phyloP scores from a whole-genome alignment of 1,140 invertebrate genomes.

The Luehdorfia chinensis region DNA sequence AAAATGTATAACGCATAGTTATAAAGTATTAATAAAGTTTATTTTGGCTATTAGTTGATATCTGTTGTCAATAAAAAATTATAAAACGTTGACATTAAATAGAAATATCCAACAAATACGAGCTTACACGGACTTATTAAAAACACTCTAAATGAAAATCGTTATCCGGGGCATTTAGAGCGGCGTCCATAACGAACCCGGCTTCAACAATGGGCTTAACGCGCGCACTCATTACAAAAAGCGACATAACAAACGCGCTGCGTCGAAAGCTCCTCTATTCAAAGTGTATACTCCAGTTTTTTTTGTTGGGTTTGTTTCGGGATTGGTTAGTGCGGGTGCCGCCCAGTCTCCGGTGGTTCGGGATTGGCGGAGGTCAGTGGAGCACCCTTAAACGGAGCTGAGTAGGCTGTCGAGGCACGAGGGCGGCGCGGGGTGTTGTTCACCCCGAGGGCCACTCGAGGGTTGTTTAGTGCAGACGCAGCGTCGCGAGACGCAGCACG shows the following conservation, averaged over 20 bases:
- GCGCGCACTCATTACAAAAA: slow-evolving; percentile 75
- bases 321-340: slow-evolving; percentile 49
- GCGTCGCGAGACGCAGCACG: slow-evolving; percentile 67
- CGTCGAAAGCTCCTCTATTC: slow-evolving; percentile 73
- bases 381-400: slow-evolving; percentile 71
- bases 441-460: slow-evolving; percentile 74
- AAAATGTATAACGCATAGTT: no score
- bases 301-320: slow-evolving; percentile 48
- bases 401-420: slow-evolving; percentile 72
- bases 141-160: slow-evolving; percentile 74
- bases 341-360: slow-evolving; percentile 36
- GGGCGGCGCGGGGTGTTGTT: slow-evolving; percentile 72
- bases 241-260: slow-evolving; percentile 72
- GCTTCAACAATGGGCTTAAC: slow-evolving; percentile 75
- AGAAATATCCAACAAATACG: slow-evolving; percentile 29
- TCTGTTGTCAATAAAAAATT: neutral
- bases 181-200: slow-evolving; percentile 70
- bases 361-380: slow-evolving; percentile 53
- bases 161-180: slow-evolving; percentile 70
- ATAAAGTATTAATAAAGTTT: no score
- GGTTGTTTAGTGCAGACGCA: slow-evolving; percentile 73
- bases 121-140: slow-evolving; percentile 71
- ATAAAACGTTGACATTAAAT: neutral
- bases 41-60: no score
- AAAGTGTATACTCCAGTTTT: slow-evolving; percentile 73